phyloP scores from a whole-genome alignment of 2,797 vertebrate species.

The Epinephelus coioides region DNA sequence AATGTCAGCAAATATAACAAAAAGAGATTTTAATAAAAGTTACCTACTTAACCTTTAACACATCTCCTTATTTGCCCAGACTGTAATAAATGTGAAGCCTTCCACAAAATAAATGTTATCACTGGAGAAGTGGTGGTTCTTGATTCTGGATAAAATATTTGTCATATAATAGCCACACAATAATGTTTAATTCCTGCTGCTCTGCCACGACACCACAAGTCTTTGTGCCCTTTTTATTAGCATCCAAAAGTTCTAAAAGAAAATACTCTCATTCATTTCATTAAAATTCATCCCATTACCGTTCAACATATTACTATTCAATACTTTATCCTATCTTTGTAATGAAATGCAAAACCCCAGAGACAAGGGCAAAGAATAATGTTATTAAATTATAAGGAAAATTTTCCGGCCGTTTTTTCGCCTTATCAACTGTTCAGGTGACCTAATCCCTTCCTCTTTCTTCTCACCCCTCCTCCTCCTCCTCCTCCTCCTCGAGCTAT shows the following conservation, averaged over 20 bases:
- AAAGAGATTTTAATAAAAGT: too few relatives aligned
- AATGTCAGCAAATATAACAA: too few relatives aligned
- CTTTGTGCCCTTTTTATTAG: constrained; percentile 16
- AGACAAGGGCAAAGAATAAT: constrained; percentile 64
- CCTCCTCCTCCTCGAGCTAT: neutral
- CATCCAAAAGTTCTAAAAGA: constrained; percentile 42
- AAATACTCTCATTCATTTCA: constrained; percentile 33
- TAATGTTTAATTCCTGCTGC: constrained; percentile 23
- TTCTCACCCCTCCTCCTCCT: neutral
- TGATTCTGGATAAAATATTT: neutral
- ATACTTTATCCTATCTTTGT: constrained; percentile 61
- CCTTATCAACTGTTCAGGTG: constrained; percentile 62
- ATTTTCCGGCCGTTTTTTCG: constrained; percentile 33
- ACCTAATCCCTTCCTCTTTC: constrained; percentile 53
- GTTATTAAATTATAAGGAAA: constrained; percentile 67
- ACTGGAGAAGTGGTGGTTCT: neutral
- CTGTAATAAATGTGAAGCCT: neutral
- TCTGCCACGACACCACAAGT: neutral
- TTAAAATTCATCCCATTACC: constrained; percentile 63
- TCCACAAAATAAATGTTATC: neutral
- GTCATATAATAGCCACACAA: neutral
- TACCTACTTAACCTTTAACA: too few relatives aligned
- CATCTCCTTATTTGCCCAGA: neutral
- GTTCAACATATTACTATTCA: constrained; percentile 61
- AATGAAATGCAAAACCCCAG: constrained; percentile 71